Conservation (phyloP, 2,797 vertebrate species). For the Tiaroga cobitis region DNA sequence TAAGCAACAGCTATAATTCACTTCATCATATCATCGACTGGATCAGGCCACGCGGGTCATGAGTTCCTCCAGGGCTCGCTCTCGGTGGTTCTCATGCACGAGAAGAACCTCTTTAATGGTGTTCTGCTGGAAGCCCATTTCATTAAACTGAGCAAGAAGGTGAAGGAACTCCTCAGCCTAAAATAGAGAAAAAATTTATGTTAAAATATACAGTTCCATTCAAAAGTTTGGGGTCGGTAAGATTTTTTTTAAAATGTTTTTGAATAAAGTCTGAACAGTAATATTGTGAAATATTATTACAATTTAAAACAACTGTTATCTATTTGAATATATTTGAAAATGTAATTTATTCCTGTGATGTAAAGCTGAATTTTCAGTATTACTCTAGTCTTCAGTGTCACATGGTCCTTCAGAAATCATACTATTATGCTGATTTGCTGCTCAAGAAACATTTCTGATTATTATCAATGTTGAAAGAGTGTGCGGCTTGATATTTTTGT, state of each 20-base stretch:
- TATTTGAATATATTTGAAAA: too few species aligned
- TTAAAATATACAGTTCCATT: neutral
- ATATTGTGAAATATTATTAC: neutral
- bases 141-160: conserved; percentile 88
- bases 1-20: neutral
- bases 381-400: neutral
- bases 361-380: neutral
- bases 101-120: conserved; percentile 93
- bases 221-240: neutral
- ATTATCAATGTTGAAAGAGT: neutral
- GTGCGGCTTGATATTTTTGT: neutral
- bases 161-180: conserved; percentile 90
- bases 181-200: neutral
- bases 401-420: neutral
- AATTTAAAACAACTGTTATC: too few species aligned
- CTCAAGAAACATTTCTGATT: neutral
- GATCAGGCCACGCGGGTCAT: conserved; percentile 84
- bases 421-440: neutral
- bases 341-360: too few species aligned
- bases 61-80: conserved; percentile 90
- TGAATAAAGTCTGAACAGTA: neutral
- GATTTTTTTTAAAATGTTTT: too few species aligned
- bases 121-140: conserved; percentile 95
- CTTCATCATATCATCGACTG: neutral
- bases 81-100: conserved; percentile 87